Base-by-base conservation (phyloP, 2,888 invertebrate genomes). In the Trissonchulus sp. region DNA sequence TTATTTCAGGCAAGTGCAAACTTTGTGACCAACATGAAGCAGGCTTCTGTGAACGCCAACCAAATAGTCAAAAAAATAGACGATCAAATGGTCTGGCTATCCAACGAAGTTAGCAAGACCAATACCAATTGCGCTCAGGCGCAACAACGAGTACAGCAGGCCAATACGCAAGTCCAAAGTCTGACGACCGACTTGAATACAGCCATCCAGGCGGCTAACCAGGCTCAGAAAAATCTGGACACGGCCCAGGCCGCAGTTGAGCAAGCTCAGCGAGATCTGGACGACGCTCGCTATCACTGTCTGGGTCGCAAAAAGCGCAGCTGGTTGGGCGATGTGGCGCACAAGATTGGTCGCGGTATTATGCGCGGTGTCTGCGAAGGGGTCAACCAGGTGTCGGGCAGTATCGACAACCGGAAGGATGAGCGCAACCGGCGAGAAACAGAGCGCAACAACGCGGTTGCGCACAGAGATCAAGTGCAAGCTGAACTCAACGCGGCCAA, bases 1-100 rank as follows among this genome's bases (percentile, higher is more conserved):
- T n/a, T n/a, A n/a, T n/a, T 23, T 23, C 8, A 48, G 48, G 48
- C 48, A 8, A 48, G 48, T 23, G 8, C 48, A 8, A 48, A 23
- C 48, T 48, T 48, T 48, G 48, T 48, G 48, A 48, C 48, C 48
- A 48, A 48, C 48, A 48, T 48, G 48, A 48, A 48, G 48, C 23
- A 8, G 8, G 48, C 48, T 23, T 48, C 48, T 15, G 23, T 23
- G 8, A 8, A 48, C 48, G 8, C 48, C 8, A 48, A 48, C 48
- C 8, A 8, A 8, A 48, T 48, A 8, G 48, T 48, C 48, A 8
- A 48, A 8, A 23, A 48, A 48, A 48, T 48, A 23, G 48, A 48
- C 48, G 23, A 8, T 48, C 48, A 48, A 23, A 48, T 48, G 48
- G 23, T 23, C 48, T 15, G 48, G 8, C 48, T 48, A 15, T 48